phyloP scores from a whole-genome alignment of 2,888 invertebrate species.

The Melanargia galathea region DNA sequence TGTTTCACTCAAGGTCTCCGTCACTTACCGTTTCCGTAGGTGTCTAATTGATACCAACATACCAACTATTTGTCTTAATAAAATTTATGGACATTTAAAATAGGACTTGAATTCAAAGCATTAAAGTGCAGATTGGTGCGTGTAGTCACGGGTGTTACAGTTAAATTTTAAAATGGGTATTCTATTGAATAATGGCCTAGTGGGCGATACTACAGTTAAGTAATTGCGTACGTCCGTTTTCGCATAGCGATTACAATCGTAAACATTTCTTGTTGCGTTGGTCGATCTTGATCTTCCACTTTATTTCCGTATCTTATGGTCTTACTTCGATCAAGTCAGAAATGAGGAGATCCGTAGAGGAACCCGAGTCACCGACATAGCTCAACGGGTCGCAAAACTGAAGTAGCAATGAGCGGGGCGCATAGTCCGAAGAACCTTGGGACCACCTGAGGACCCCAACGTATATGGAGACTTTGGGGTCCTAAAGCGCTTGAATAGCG shows the following conservation, averaged over 20 bases:
- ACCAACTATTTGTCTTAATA: constrained; percentile 1
- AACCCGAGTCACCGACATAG: too few relatives aligned
- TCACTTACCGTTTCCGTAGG: constrained; percentile 13
- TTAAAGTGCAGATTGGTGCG: constrained; percentile 29
- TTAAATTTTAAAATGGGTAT: constrained; percentile 18
- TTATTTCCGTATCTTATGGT: background rate
- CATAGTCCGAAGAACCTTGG: too few relatives aligned
- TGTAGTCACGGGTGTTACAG: background rate
- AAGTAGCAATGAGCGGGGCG: too few relatives aligned
- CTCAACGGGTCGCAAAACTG: too few relatives aligned
- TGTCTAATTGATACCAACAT: constrained; percentile 10
- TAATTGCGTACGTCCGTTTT: constrained; percentile 35
- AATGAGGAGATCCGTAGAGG: too few relatives aligned
- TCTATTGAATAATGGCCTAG: constrained; percentile 43
- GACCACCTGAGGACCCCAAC: too few relatives aligned
- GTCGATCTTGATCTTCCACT: background rate
- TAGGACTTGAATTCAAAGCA: background rate
- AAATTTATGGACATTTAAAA: constrained; percentile 15
- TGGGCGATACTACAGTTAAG: constrained; percentile 41
- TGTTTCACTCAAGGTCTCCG: constrained; percentile 27
- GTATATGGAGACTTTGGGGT: too few relatives aligned
- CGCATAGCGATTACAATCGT: constrained; percentile 10
- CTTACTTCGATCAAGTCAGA: too few relatives aligned
- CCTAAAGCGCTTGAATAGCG: too few relatives aligned
- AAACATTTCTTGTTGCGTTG: background rate